Evolutionary conservation across 2,888 invertebrate genomes (phyloP), one percentile per base, ranked within the genome.

Genomic region (Litoditis marina): DNA sequence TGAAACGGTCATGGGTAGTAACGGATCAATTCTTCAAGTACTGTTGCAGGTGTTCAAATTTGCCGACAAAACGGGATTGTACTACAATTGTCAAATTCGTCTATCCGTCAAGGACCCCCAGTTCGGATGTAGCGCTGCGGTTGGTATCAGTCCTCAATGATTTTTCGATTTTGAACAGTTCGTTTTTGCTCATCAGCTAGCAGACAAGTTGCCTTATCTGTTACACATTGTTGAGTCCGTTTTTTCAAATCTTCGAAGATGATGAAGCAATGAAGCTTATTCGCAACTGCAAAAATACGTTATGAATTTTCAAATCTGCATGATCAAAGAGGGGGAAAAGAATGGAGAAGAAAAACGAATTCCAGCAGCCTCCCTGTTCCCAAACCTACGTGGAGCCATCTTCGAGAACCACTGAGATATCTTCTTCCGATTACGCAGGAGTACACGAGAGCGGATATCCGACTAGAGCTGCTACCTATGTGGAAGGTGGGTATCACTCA

Each of bases 1-100:
- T n/a, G n/a, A n/a, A n/a, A n/a, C n/a, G n/a, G n/a, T n/a, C n/a
- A n/a, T n/a, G n/a, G n/a, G n/a, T n/a, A n/a, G n/a, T 47, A 11
- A n/a, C n/a, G n/a, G n/a, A 52, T 19, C 16, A 52, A 52, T 28
- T 22, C 30, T 52, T 22, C 13, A 13, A n/a, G n/a, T 47, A 47
- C 32, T 32, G 13, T 25, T 55, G 44, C 36, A 62, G 50, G 66
- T 71, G 8, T 73, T 81, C 68, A 78, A 82, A 61, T 82, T 82
- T 61, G 82, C 82, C 25, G 82, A 82, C 63, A 75, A 77, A 55
- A 73, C 77, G 11, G 75, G 78, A 2, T 63, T 82, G 2, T 80
- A 82, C 60, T 82, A 83, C 68, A 81, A 82, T 47, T 82, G 82
- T 61, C 81, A 82, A 62, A 77, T 82, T 34, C 79, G 77, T 25